Base-by-base conservation (phyloP, 2,888 invertebrate species). In the Ormyrus labotus region DNA sequence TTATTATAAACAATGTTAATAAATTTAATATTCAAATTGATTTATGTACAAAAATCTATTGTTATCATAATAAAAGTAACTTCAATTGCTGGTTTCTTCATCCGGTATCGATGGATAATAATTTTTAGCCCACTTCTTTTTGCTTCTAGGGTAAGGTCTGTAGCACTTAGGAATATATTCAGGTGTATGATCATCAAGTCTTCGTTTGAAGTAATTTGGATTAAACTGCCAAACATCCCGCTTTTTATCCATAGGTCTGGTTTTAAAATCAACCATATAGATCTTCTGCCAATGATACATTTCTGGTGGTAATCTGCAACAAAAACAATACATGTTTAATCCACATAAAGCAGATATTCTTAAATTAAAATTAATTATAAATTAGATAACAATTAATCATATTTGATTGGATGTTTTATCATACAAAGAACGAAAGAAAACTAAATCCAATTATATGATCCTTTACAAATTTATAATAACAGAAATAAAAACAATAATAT, bases 221-320 rank as follows among this genome's bases (percentile, higher is more conserved):
- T 91, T 91, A 77, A 93, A 90, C 89, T 96, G 95, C 89, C 95
- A 97, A 86, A 94, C 95, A 69, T 95, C 92, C 73, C 93, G 92
- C 85, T 92, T 94, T 7, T 94, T 92, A 71, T 96, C 96, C 90
- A 94, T 89, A 68, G 93, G 93, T 81, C 95, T 92, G 0, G 94
- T 95, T 10, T 95, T 93, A 86, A 94, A 91, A 87, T 94, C 91
- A 34, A 95, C 93, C 89, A 96, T 95, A 89, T 96, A 97, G 83
- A 97, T 95, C 83, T 93, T 93, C 88, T 97, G 96, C 97, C 97
- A 98, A 78, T 94, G 89, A 86, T 95, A 95, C 55, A 94, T 91
- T 91, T 97, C 96, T 45, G 96, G 95, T 10, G 90, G 80, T 64
- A 93, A 90, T 34, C 92, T 91, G 45, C 73, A 84, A 75, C 6